These are phyloP conservation scores for Ormyrus thymus DNA, from an alignment of 2,888 invertebrate genomes.

Conservation along the genomic window DNA sequence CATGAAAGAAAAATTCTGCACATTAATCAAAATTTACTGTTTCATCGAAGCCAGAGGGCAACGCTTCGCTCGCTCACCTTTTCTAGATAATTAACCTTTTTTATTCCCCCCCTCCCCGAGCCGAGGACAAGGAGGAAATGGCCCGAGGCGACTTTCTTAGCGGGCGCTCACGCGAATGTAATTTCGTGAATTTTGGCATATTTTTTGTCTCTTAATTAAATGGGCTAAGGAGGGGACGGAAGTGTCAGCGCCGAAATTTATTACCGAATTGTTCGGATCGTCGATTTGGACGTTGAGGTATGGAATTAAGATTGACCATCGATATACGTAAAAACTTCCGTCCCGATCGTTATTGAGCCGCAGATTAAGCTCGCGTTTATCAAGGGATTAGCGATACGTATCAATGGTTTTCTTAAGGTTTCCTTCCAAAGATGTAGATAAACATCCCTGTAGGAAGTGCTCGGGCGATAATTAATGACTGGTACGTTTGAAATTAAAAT, in stretches of 20 bases:
- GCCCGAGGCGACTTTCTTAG: too few species aligned
- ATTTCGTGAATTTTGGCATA: conserved; percentile 9
- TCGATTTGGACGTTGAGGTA: not conserved
- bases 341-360: not conserved
- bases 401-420: too few species aligned
- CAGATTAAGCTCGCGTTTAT: too few species aligned
- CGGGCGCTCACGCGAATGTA: not conserved
- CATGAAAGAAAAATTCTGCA: not conserved
- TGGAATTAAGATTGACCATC: not conserved
- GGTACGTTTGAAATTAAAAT: too few species aligned
- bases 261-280: conserved; percentile 6
- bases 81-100: conserved; percentile 6
- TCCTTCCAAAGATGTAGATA: too few species aligned
- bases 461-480: too few species aligned
- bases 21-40: not conserved
- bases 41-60: not conserved
- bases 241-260: conserved; percentile 35
- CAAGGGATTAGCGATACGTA: too few species aligned
- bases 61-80: not conserved
- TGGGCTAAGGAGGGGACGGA: not conserved
- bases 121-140: too few species aligned
- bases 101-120: not conserved
- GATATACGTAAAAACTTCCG: not conserved
- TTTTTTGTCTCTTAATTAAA: conserved; percentile 26
- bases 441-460: too few species aligned